Conservation (phyloP, 2,797 vertebrate species). For the Brotula barbata region DNA sequence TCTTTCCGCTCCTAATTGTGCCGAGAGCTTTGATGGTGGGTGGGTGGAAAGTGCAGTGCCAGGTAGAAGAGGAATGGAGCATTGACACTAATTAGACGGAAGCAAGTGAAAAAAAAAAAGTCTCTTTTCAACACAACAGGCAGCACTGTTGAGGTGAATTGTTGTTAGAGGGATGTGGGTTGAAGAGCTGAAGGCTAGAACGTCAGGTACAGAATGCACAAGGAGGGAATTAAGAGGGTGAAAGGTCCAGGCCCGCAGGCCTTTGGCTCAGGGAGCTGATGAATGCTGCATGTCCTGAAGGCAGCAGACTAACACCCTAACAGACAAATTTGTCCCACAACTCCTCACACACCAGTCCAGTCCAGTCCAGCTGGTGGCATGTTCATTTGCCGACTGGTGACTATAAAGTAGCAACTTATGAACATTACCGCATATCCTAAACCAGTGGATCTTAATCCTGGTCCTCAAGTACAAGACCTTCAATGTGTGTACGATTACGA, state of each 20-base stretch:
- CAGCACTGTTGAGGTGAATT: constrained; percentile 36
- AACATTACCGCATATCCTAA: no score
- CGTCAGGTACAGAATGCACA: constrained; percentile 23
- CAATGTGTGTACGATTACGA: no score
- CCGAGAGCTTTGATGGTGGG: constrained; percentile 75
- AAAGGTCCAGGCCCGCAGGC: constrained; percentile 25
- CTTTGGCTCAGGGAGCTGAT: constrained; percentile 23
- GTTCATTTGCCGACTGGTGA: no score
- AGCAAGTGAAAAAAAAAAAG: constrained; percentile 40
- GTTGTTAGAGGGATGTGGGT: constrained; percentile 21
- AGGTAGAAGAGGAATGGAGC: constrained; percentile 63
- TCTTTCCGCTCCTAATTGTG: constrained; percentile 74
- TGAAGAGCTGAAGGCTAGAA: constrained; percentile 31
- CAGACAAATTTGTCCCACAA: no score
- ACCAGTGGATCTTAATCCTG: no score
- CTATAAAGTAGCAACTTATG: no score
- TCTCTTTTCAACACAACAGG: constrained; percentile 41
- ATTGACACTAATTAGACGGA: constrained; percentile 75
- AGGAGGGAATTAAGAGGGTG: constrained; percentile 29
- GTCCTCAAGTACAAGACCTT: no score
- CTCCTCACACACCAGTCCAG: no score
- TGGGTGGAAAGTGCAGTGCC: constrained; percentile 54
- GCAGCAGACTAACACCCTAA: not conserved
- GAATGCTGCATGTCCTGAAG: constrained; percentile 43
- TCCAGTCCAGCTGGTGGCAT: no score